Conservation (phyloP, 2,888 invertebrate species). For the Physocephala rufipes region DNA sequence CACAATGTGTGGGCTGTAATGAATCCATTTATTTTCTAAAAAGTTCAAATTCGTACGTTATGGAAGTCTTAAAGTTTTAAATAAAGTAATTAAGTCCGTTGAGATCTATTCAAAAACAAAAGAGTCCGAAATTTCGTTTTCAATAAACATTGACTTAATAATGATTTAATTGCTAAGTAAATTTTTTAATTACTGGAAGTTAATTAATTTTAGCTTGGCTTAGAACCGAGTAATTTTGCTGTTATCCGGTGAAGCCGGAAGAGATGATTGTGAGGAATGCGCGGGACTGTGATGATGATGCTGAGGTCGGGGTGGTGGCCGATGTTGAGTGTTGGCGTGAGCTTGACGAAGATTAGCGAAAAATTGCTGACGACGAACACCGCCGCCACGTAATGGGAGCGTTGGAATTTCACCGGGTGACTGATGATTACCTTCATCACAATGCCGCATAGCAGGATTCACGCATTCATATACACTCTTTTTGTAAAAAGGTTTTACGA, state of each 20-base stretch:
- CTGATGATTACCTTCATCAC: slow-evolving; percentile 61
- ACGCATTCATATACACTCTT: slow-evolving; percentile 71
- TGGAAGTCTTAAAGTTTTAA: too few species aligned
- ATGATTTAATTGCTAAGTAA: background rate
- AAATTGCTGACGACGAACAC: slow-evolving; percentile 63
- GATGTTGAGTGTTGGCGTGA: slow-evolving; percentile 61
- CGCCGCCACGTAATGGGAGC: slow-evolving; percentile 62
- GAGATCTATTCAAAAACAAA: too few species aligned
- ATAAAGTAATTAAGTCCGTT: too few species aligned
- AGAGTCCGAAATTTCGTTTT: too few species aligned
- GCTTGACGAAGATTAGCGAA: slow-evolving; percentile 64
- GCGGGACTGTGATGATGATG: slow-evolving; percentile 51
- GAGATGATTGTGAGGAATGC: slow-evolving; percentile 59
- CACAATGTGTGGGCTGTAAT: too few species aligned
- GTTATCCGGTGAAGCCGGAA: slow-evolving; percentile 60
- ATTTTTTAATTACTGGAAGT: too few species aligned
- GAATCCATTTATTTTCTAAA: too few species aligned
- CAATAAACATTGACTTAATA: too few species aligned
- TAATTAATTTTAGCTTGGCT: background rate
- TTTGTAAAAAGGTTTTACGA: slow-evolving; percentile 47
- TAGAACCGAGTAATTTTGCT: slow-evolving; percentile 66
- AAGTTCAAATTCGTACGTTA: too few species aligned
- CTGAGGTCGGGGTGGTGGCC: slow-evolving; percentile 51
- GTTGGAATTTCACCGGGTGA: slow-evolving; percentile 66
- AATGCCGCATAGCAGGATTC: slow-evolving; percentile 68